Base-by-base conservation (phyloP, 1,140 invertebrate genomes). In the Paracyclopina nana region DNA sequence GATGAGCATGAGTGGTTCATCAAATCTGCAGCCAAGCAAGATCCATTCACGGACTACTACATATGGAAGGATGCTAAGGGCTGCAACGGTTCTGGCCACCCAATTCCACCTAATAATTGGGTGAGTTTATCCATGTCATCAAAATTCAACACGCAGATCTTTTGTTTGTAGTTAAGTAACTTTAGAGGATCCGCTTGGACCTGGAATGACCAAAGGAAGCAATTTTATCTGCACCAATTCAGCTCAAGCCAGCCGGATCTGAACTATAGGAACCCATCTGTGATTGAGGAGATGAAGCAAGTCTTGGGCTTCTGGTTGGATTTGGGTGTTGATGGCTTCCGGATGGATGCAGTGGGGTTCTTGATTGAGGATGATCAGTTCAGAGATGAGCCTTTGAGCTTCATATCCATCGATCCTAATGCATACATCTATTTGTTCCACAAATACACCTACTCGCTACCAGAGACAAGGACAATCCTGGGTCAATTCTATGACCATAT, bases 1-100 rank as follows among this genome's bases (percentile, higher is more conserved):
- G 72, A 80, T 59, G 61, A 79, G 52, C 79, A 82, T 55, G 64
- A 72, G 44, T 87, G 83, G 83, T 88, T 87, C 59, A 48, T 65
- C n/a, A 70, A 74, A 48, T 84, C 82, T 0, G 61, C 65, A 1
- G 61, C 67, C 25, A 65, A 63, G 9, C 67, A 75, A 31, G 66
- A 71, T 20, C 68, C 70, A 4, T 84, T 77, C 49, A 69, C 63
- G 16, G 73, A 85, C 55, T 88, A 76, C 63, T 88, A 83, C 57
- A 63, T 84, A 28, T 87, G 83, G 79, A 65, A 72, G 0, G 66
- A 70, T 49, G 62, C 59, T 14, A 53, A 52, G 29, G 43, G 45
- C 1, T 46, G 20, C 28, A 46, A 52, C 18, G 54, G 52, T 24
- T 46, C 28, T 26, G 51, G 42, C n/a, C 63, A 60, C 5, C 65